Base-by-base conservation (phyloP, 1,140 invertebrate genomes). In the Druon quercuslanigerum region DNA sequence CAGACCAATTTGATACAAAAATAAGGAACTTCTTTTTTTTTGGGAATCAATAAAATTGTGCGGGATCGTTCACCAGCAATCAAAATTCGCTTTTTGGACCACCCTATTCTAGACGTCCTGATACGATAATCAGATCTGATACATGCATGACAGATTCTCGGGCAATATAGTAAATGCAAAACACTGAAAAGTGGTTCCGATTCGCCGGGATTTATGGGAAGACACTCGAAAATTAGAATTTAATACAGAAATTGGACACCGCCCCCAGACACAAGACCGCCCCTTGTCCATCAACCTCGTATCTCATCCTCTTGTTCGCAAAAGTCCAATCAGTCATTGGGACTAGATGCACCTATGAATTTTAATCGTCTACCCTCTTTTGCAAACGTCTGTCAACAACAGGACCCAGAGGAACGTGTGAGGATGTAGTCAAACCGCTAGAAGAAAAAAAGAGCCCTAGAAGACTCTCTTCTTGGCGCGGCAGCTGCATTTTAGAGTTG, bases 401-500 rank as follows among this genome's bases (percentile, higher is more conserved):
- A 33, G 33, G 33, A 66, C 1, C 25, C 40, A 57, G 7, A 57
- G 19, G 33, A 11, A 57, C 56, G 19, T 40, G 25, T n/a, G 25
- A 40, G 33, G n/a, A 40, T 46, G 60, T n/a, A 66, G 60, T 72
- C 75, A 50, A 72, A 51, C 33, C 14, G 66, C 33, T 20, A 75
- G 71, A 51, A 66, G 40, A 66, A 33, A 33, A 16, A 66, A 16
- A 40, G 20, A 73, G 51, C 54, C 71, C 19, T 57, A 60, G 75
- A 80, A 74, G 77, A 73, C 81, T 78, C 74, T 54, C 0, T 71
- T 70, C 74, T 70, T 12, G 57, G 70, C 78, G 74, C 72, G 82
- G 82, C 87, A 87, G 88, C 89, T 88, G 87, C 82, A 81, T 81
- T 85, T 80, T 82, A 73, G 33, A 72, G 79, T 87, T 79, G 86